Percentiles rank a stretch among this genome's conserved stretches.
Conservation (phyloP, 2,888 invertebrate species). For the Synergus gifuensis region DNA sequence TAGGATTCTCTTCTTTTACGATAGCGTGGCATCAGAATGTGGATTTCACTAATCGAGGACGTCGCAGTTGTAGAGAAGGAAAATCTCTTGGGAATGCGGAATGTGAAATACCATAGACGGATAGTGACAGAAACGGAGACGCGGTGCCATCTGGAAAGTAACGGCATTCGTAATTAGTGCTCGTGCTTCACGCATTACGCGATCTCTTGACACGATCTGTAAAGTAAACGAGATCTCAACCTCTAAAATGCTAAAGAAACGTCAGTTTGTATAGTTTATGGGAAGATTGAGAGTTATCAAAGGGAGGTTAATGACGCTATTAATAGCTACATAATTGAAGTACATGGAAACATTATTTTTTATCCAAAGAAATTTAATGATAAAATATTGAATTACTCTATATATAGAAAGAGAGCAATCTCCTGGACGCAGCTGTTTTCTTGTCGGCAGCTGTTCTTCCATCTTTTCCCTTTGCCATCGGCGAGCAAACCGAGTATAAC, state of each 20-base stretch:
- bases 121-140: conserved; percentile 67
- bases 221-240: conserved; percentile 2
- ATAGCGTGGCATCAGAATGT: conserved; percentile 15
- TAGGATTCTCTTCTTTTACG: conserved; percentile 2
- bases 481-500: conserved; percentile 11
- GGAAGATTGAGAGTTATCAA: neutral
- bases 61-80: neutral
- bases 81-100: conserved; percentile 28
- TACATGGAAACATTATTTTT: neutral
- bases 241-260: neutral
- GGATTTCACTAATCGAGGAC: conserved; percentile 35
- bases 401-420: conserved; percentile 27
- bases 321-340: neutral
- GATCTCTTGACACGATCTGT: conserved; percentile 15
- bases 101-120: conserved; percentile 46
- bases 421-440: conserved; percentile 47
- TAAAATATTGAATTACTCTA: neutral
- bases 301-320: neutral
- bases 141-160: conserved; percentile 70
- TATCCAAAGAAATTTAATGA: neutral
- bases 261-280: neutral
- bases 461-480: conserved; percentile 39
- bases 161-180: conserved; percentile 71
- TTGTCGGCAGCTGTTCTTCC: conserved; percentile 38
- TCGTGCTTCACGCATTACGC: conserved; percentile 48